Conservation (phyloP, 2,113 vertebrate genomes). For the Dicentrarchus labrax region DNA sequence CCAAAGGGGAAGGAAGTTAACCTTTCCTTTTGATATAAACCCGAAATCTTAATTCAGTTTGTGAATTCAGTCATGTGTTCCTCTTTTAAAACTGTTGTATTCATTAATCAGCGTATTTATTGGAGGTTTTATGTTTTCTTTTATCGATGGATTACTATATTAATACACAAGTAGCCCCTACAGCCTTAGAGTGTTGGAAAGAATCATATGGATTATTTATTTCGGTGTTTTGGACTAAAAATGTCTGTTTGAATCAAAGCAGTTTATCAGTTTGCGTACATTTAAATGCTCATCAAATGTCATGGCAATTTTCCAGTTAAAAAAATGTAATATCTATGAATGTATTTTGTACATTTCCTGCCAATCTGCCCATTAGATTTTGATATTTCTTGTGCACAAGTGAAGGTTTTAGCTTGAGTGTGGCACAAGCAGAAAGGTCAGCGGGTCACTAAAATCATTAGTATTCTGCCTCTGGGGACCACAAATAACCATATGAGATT, state of each 20-base stretch:
- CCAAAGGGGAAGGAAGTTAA: too few species aligned
- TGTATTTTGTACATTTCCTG: too few species aligned
- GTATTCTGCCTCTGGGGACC: background rate
- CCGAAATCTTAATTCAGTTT: too few species aligned
- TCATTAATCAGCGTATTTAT: too few species aligned
- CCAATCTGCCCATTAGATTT: background rate
- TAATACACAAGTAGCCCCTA: background rate
- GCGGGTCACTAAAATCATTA: background rate
- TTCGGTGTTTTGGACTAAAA: background rate
- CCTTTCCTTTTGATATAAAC: too few species aligned
- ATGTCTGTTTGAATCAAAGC: too few species aligned
- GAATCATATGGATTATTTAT: background rate
- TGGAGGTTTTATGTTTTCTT: too few species aligned
- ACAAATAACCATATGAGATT: background rate
- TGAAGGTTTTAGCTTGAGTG: background rate
- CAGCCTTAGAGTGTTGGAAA: background rate
- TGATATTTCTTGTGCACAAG: background rate
- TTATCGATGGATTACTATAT: too few species aligned
- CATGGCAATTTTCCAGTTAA: background rate
- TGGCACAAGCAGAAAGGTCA: background rate
- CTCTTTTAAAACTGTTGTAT: too few species aligned
- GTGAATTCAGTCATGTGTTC: too few species aligned
- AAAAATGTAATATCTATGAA: background rate
- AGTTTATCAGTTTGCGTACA: background rate
- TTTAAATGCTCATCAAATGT: background rate